phyloP scores from a whole-genome alignment of 2,888 invertebrate species.

The Volucella inflata region DNA sequence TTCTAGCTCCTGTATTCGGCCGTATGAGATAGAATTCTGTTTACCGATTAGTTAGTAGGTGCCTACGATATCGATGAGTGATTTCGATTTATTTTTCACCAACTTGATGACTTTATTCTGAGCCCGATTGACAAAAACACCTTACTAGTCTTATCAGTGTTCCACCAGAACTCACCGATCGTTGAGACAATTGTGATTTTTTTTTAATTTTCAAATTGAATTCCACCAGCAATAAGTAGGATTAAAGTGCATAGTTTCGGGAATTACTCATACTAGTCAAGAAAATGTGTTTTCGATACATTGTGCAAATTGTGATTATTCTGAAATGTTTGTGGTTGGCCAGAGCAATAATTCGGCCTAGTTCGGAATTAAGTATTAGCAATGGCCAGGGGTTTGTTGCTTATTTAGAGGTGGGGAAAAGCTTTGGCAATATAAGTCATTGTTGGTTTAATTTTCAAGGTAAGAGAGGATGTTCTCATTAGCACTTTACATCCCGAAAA shows the following conservation, averaged over 20 bases:
- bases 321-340: neutral
- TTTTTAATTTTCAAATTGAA: neutral
- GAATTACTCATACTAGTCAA: neutral
- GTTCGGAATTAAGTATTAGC: constrained; percentile 62
- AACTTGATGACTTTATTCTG: constrained; percentile 37
- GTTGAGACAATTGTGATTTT: neutral
- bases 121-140: constrained; percentile 3
- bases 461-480: constrained; percentile 27
- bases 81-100: constrained; percentile 21
- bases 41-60: constrained; percentile 47
- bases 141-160: constrained; percentile 23
- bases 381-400: constrained; percentile 77
- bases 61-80: constrained; percentile 20
- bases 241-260: neutral
- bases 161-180: neutral
- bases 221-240: neutral
- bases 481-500: neutral
- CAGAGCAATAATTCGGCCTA: constrained; percentile 72
- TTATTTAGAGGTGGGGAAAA: constrained; percentile 76
- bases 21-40: too few species aligned
- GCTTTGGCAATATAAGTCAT: constrained; percentile 75
- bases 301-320: constrained; percentile 12
- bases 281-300: constrained; percentile 3
- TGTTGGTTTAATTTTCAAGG: constrained; percentile 77
- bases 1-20: neutral